Evolutionary conservation across 2,113 vertebrate species (phyloP), one percentile per base, ranked within the genome.

Genomic region (Rhabdomys dilectus): DNA sequence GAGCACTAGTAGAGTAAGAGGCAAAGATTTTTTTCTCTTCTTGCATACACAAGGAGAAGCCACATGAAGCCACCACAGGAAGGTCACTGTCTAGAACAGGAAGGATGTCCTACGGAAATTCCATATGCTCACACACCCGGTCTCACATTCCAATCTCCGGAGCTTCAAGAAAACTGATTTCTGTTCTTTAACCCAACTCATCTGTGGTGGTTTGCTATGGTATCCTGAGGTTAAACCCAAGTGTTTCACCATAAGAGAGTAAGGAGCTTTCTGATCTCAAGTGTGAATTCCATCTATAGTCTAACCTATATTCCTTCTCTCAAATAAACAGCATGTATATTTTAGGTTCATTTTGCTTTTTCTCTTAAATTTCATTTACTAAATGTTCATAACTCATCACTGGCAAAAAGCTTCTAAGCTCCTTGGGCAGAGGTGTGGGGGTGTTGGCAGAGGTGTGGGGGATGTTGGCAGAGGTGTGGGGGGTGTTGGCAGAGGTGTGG

Each of bases 331-430:
- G 31, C 48, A 21, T 15, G 31, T 51, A 84, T 89, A 34, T 88
- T 19, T 62, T 64, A 22, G 66, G 17, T 2, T 12, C 31, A 39
- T 48, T 85, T 77, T 11, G 4, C 10, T 89, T 95, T 88, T 58
- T 7, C 36, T 88, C 91, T 94, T 81, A 82, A 95, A 64, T 5
- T 85, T 21, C 91, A 58, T 64, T 84, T 89, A 81, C 24, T 64
- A 90, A 82, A 62, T 80, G 7, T 22, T 95, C 36, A 56, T 36
- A 48, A 42, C 3, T 39, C 4, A 31, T 85, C 53, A 66, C 11
- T 62, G 15, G 72, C 53, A 77, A 58, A 58, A 26, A 90, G 15
- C 7, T 12, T 21, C 0, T 62, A n/a, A 1, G 16, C 62, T 77
- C 16, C 39, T 48, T 21, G n/a, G 45, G 36, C 0, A 1, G 4